These are phyloP conservation scores for Machimus atricapillus DNA, from an alignment of 2,888 invertebrate genomes.

Conservation along the genomic window DNA sequence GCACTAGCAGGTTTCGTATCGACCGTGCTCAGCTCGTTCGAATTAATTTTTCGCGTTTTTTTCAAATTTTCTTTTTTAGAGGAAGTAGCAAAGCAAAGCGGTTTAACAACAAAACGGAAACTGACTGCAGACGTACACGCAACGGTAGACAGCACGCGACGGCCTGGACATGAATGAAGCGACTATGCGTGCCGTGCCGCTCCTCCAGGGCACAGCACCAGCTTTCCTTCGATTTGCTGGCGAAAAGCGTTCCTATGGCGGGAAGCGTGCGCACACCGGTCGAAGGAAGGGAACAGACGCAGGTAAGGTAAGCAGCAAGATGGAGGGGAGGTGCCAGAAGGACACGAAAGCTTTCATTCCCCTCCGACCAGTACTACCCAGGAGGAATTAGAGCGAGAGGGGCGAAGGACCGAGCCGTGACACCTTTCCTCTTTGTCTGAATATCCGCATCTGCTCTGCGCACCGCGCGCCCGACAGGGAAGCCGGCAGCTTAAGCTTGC, in stretches of 20 bases:
- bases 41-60: background rate
- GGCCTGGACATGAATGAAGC: background rate
- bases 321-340: background rate
- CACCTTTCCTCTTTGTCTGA: background rate
- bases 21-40: background rate
- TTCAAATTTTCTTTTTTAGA: background rate
- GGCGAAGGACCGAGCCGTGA: background rate
- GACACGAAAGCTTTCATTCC: background rate
- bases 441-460: conserved; percentile 3
- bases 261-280: background rate
- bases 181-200: background rate
- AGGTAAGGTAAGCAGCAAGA: background rate
- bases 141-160: background rate
- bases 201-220: background rate
- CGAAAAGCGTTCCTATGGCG: background rate
- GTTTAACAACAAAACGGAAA: background rate
- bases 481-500: background rate
- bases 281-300: background rate
- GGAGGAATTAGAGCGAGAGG: background rate
- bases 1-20: background rate
- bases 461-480: background rate
- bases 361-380: too few species aligned
- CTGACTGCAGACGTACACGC: background rate
- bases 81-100: background rate
- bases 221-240: background rate